Evolutionary conservation across 2,797 vertebrate species (phyloP), one percentile per base, ranked within the genome.

Genomic region (Spondyliosoma cantharus): DNA sequence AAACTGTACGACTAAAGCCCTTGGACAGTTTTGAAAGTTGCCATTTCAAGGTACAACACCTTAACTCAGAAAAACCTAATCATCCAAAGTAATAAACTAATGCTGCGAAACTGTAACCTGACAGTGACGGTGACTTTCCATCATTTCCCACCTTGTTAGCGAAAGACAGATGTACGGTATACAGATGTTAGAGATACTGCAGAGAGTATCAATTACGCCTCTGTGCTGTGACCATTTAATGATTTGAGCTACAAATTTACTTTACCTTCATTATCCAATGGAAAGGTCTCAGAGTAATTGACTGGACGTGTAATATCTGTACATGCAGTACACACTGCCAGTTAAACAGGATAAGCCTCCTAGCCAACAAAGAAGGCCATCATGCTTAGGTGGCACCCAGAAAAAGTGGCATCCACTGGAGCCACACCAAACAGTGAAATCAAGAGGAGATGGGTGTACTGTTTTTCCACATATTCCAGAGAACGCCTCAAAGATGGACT

Each of bases 181-280:
- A 50, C 52, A 64, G 49, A 73, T 46, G 49, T 54, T 54, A n/a
- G 27, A 60, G 53, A 72, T n/a, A 62, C 56, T 78, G 25, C 15
- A 37, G 49, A 19, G 9, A 52, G 50, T 61, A 52, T 58, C 22
- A 74, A 53, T 81, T 49, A 48, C 1, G 15, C 29, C 58, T 66
- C 53, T 53, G 24, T 24, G 46, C 12, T 0, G 32, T 46, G 42
- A 20, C 15, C 7, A 52, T 73, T 59, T 68, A 66, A 60, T 74
- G 54, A 61, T 50, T 27, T 46, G 19, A 75, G 29, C 49, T 25
- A 75, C 45, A 58, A 17, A 71, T 74, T 69, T 56, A 53, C 22
- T 32, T 29, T 61, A 25, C 71, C 70, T 72, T 79, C 45, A 62
- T 70, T 61, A 78, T 72, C 32, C 61, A 71, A 49, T 56, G 43